Evolutionary conservation across 2,113 vertebrate genomes (phyloP).

Genomic region (Elachura formosa): DNA sequence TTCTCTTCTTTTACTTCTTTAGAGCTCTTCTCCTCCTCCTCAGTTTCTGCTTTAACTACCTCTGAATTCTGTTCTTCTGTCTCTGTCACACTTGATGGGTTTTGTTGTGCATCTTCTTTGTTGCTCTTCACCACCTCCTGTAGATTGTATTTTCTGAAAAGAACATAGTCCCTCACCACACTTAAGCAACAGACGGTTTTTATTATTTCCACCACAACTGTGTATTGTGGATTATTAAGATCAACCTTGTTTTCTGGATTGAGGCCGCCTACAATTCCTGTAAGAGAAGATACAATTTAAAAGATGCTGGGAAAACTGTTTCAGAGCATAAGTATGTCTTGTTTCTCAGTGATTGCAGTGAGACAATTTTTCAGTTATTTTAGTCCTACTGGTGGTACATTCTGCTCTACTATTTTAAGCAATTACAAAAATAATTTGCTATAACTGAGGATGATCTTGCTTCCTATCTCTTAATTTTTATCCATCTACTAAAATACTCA

Average conservation of each 20-base stretch:
- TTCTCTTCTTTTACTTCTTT: conserved; percentile 23
- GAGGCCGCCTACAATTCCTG: conserved; percentile 86
- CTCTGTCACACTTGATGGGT: not conserved
- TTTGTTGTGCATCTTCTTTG: conserved; percentile 30
- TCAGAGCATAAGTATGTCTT: not conserved
- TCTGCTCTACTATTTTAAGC: not conserved
- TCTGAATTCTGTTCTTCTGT: not conserved
- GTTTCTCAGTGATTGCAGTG: not conserved
- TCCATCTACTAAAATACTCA: accelerated
- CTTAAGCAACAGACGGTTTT: conserved; percentile 91
- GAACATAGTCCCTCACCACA: conserved; percentile 88
- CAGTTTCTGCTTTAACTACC: not conserved
- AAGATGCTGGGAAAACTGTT: not conserved
- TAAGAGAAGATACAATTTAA: conserved; percentile 12
- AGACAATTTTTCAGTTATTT: not conserved
- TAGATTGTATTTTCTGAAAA: conserved; percentile 92
- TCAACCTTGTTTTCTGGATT: conserved; percentile 94
- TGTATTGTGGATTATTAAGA: conserved; percentile 88
- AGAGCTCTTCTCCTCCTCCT: not conserved
- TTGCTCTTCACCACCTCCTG: conserved; percentile 87
- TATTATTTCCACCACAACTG: conserved; percentile 93
- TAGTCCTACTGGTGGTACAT: not conserved
- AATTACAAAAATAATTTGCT: not conserved
- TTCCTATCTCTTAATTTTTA: not conserved
- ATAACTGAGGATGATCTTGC: not conserved